Evolutionary conservation across 2,888 invertebrate species (phyloP).

Genomic region (Ceriagrion tenellum): DNA sequence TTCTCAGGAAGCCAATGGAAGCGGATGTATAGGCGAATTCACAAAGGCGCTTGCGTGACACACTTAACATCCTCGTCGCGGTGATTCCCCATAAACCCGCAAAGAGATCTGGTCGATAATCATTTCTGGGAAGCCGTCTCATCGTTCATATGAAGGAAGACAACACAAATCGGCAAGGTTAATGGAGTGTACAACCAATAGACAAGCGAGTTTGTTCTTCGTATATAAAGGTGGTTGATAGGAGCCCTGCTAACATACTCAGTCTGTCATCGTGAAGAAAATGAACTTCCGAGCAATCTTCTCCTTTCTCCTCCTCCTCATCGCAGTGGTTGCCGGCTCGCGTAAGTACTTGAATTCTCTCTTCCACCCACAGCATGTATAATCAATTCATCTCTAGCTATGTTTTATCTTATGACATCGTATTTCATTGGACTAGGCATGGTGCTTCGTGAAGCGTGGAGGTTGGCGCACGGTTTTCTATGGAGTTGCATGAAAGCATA

Average conservation of each 20-base stretch:
- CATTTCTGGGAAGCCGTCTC: neutral
- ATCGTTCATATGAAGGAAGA: neutral
- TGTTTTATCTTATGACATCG: neutral
- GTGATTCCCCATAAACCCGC: slow-evolving; percentile 5
- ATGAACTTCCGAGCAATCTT: slow-evolving; percentile 9
- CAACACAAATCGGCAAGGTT: neutral
- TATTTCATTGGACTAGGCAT: neutral
- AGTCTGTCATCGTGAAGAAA: neutral
- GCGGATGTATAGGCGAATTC: neutral
- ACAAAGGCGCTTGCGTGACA: neutral
- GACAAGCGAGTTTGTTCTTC: neutral
- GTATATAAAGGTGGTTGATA: neutral
- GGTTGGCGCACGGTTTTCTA: neutral
- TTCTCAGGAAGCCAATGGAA: neutral
- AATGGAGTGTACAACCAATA: neutral
- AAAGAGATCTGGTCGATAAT: neutral
- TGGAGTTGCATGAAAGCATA: neutral
- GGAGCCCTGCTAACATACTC: neutral
- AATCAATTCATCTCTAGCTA: too few species aligned
- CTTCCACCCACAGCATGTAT: neutral
- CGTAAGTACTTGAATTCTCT: neutral
- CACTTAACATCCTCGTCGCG: neutral
- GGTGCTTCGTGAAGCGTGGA: neutral
- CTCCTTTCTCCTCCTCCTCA: neutral
- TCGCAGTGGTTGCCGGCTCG: neutral